Conservation (phyloP, 2,797 vertebrate genomes). For the Mormyrus hasselquistii region DNA sequence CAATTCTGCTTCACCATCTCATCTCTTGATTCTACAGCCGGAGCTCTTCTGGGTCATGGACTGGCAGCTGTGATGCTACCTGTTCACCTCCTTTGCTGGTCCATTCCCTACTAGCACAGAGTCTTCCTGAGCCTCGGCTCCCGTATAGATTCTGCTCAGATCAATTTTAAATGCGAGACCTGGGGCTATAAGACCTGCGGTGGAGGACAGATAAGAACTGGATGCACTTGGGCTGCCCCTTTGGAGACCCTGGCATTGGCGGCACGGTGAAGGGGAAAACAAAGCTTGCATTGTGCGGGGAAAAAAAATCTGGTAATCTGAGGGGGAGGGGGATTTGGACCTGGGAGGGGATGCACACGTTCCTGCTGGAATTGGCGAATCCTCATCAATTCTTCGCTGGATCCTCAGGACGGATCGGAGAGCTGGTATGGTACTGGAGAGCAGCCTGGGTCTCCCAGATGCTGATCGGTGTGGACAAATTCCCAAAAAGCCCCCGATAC, state of each 20-base stretch:
- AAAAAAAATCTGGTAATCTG: neutral
- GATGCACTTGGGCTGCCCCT: neutral
- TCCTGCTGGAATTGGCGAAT: neutral
- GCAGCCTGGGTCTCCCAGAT: neutral
- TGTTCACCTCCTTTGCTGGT: neutral
- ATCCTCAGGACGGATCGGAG: neutral
- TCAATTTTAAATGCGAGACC: neutral
- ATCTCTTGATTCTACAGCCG: neutral
- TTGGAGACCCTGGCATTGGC: neutral
- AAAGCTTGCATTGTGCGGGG: neutral
- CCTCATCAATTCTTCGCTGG: neutral
- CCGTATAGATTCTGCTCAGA: neutral
- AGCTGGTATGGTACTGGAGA: neutral
- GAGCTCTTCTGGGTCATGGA: neutral
- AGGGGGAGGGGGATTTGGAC: neutral
- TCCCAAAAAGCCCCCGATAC: neutral
- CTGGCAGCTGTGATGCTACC: neutral
- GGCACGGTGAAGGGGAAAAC: neutral
- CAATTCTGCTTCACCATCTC: neutral
- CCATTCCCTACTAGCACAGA: neutral
- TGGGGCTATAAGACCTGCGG: neutral
- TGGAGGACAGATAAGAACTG: neutral
- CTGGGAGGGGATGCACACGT: neutral
- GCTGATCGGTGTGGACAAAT: neutral
- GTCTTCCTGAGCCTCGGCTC: neutral